These are phyloP conservation scores for Fulica atra DNA, from an alignment of 2,113 vertebrate genomes.

Conservation along the genomic window DNA sequence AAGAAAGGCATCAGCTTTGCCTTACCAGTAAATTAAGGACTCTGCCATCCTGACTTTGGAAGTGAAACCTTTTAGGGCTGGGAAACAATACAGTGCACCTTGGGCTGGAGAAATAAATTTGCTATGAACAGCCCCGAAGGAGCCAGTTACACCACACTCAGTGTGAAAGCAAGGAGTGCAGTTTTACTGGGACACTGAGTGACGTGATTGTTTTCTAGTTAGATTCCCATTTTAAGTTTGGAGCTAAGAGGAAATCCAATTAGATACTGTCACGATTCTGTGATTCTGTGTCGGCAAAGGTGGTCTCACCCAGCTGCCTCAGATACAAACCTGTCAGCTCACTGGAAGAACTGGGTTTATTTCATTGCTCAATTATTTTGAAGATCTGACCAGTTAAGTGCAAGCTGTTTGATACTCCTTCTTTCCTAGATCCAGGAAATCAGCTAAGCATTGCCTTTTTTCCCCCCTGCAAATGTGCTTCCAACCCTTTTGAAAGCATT, in stretches of 20 bases:
- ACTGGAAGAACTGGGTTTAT: background rate
- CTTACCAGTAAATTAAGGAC: background rate
- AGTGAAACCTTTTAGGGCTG: background rate
- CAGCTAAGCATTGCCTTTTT: background rate
- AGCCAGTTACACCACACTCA: background rate
- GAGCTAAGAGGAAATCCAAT: background rate
- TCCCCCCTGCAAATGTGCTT: background rate
- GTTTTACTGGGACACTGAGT: background rate
- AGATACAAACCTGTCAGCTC: background rate
- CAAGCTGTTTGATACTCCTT: background rate
- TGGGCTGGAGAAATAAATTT: background rate
- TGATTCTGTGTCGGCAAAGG: background rate
- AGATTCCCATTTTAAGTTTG: background rate
- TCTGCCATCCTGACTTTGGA: background rate
- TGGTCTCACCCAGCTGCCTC: background rate
- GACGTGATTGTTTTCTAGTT: background rate
- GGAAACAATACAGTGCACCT: fast-evolving
- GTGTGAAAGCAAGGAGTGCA: background rate
- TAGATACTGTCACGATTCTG: background rate
- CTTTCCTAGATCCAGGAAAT: background rate
- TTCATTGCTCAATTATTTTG: background rate
- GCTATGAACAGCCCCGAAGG: background rate
- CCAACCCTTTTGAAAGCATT: background rate
- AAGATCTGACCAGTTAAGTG: background rate
- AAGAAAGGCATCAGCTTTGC: background rate